Percentiles rank a stretch among this genome's conserved stretches.
phyloP scores from a whole-genome alignment of 2,888 invertebrate genomes.

The Diarsia rubi region DNA sequence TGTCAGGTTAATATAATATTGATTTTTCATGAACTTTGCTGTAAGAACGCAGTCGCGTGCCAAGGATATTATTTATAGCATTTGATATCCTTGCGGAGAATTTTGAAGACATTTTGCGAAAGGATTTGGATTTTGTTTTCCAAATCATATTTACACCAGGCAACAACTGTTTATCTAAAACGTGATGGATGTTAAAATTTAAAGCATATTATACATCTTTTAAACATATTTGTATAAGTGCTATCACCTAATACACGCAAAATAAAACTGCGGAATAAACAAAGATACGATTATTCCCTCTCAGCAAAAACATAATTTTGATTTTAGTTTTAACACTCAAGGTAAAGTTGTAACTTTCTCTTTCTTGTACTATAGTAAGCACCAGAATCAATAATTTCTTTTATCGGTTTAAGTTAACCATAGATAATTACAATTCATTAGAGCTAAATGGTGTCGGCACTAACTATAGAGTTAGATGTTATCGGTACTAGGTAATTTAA shows the following conservation, averaged over 20 bases:
- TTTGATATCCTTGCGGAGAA: slow-evolving; percentile 19
- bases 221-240: no score
- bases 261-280: not conserved
- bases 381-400: slow-evolving; percentile 7
- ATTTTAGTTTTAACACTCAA: no score
- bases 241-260: not conserved
- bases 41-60: slow-evolving; percentile 5
- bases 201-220: no score
- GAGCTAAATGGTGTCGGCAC: not conserved
- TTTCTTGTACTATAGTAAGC: no score
- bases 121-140: slow-evolving; percentile 1
- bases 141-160: not conserved
- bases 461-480: no score
- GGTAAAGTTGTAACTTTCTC: no score
- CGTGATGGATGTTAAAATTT: not conserved
- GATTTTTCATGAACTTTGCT: not conserved
- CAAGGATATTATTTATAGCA: slow-evolving; percentile 17
- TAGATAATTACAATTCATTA: not conserved
- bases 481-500: not conserved
- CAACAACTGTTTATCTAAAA: not conserved
- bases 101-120: slow-evolving; percentile 6
- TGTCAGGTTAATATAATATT: slow-evolving; percentile 15
- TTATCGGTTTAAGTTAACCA: not conserved
- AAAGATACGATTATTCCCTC: not conserved
- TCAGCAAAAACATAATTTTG: not conserved